Base-by-base conservation (phyloP, 1,140 invertebrate species). In the Pseudomyrmex flavicornis region DNA sequence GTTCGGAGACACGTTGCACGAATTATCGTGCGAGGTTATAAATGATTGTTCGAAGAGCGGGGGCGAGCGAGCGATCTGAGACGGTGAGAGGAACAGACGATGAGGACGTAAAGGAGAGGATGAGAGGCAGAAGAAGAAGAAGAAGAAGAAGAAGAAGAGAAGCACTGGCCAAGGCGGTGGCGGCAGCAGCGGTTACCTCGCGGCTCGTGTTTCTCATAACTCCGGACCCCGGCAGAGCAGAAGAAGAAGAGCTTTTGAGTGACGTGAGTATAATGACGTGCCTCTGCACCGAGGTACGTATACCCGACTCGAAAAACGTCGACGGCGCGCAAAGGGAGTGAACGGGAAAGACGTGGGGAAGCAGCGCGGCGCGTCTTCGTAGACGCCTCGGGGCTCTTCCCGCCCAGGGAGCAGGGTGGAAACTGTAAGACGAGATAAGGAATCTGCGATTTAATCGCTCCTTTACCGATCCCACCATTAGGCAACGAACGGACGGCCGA, bases 191-290 rank as follows among this genome's bases (percentile, higher is more conserved):
- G 90, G 89, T 85, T 89, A 83, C 75, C 89, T 91, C 86, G 90
- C 90, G 89, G 79, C 87, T 91, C 85, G 87, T 91, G 90, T 91
- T 92, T 91, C 90, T 90, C 89, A 90, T 87, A 90, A 88, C 87
- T 91, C 72, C 63, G 90, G 86, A 88, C 89, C 83, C 86, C 83
- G 85, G 85, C 88, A 83, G 88, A 82, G 87, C 85, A 69, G 86
- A 89, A 75, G 79, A 85, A 76, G 83, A 82, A 83, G 88, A 89
- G 83, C 68, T 74, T 87, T 90, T 93, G 93, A 93, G 89, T 93
- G 93, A 94, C 92, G 90, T 91, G 91, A 90, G 85, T 90, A 92
- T 93, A 94, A 94, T 93, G 92, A 93, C 88, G 87, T 87, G 87
- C 84, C 87, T 84, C 72, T 86, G 88, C 88, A 82, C 88, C 75